Percentiles rank a stretch among this genome's conserved stretches.
Conservation (phyloP, 2,888 invertebrate species). For the Amphipyra berbera region DNA sequence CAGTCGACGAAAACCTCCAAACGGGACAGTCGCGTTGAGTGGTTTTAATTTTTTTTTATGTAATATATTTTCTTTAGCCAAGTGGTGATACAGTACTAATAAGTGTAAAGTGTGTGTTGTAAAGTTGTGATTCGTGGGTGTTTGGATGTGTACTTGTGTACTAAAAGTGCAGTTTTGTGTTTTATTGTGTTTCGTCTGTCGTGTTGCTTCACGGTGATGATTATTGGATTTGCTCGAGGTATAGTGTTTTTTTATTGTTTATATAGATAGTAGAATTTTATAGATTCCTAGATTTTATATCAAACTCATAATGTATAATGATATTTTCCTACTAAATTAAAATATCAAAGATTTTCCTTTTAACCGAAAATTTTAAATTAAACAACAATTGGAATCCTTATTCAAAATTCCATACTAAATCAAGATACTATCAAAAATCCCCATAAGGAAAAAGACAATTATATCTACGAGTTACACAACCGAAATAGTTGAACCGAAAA, state of each 20-base stretch:
- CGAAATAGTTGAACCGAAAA: conserved; percentile 37
- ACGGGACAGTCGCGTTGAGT: conserved; percentile 53
- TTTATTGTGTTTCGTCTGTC: conserved; percentile 39
- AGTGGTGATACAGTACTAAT: conserved; percentile 13
- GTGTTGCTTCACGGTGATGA: conserved; percentile 43
- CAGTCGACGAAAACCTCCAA: conserved; percentile 67
- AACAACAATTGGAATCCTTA: too few relatives aligned
- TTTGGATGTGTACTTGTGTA: conserved; percentile 43
- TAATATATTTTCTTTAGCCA: not conserved
- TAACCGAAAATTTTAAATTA: too few relatives aligned
- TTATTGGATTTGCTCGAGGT: conserved; percentile 60
- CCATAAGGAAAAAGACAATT: conserved; percentile 9
- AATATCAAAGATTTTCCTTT: too few relatives aligned
- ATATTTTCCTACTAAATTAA: too few relatives aligned
- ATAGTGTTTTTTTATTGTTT: conserved; percentile 50
- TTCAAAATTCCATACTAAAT: too few relatives aligned
- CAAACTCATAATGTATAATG: too few relatives aligned
- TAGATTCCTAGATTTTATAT: not conserved
- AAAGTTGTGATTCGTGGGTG: conserved; percentile 25
- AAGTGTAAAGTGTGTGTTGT: conserved; percentile 43
- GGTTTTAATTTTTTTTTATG: conserved; percentile 1
- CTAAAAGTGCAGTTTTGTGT: conserved; percentile 46
- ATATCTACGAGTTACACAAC: conserved; percentile 16
- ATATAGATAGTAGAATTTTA: not conserved
- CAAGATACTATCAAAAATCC: conserved; percentile 1